Evolutionary conservation across 2,113 vertebrate genomes (phyloP), one percentile per base, ranked within the genome.

Genomic region (Oenanthe melanoleuca): DNA sequence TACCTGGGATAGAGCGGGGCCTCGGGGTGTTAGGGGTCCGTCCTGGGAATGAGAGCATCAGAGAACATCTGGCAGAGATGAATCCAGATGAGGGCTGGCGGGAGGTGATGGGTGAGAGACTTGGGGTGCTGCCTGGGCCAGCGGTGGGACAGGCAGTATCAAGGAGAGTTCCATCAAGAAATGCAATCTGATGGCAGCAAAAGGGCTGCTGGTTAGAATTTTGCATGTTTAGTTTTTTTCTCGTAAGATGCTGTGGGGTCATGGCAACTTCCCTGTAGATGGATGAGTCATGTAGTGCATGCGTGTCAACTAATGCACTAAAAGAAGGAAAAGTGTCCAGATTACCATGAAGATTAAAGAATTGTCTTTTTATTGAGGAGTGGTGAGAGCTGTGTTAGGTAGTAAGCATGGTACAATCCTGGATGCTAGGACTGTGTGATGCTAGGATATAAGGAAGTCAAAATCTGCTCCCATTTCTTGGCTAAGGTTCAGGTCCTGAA

Each of bases 351-450:
- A 21, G 6, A 38, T 40, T 5, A 28, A 37, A 61, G 18, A 92
- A 42, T 67, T 66, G 17, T 11, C 18, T 6, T n/a, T 8, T 37
- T 87, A 6, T 3, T 6, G 47, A 69, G 49, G 49, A 37, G 28
- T 5, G 14, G 10, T 42, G 52, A 5, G n/a, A 65, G 29, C 28
- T 65, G 3, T 34, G 25, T 24, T 38, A 14, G 28, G 38, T 17
- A 9, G 28, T 15, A 9, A 5, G 9, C 2, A 2, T 1, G 21
- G 31, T 11, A 24, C 19, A 2, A n/a, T 37, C 45, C 42, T 53
- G 37, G 28, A 11, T 8, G 8, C 45, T n/a, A 6, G 65, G 15
- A 11, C 34, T 80, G 29, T 31, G 57, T 40, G 31, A 19, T 79
- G 61, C 45, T 47, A 34, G 33, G 11, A 11, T 26, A 15, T 31